These are phyloP conservation scores for Gryllus longicercus DNA, from an alignment of 2,888 invertebrate species.

Conservation along the genomic window DNA sequence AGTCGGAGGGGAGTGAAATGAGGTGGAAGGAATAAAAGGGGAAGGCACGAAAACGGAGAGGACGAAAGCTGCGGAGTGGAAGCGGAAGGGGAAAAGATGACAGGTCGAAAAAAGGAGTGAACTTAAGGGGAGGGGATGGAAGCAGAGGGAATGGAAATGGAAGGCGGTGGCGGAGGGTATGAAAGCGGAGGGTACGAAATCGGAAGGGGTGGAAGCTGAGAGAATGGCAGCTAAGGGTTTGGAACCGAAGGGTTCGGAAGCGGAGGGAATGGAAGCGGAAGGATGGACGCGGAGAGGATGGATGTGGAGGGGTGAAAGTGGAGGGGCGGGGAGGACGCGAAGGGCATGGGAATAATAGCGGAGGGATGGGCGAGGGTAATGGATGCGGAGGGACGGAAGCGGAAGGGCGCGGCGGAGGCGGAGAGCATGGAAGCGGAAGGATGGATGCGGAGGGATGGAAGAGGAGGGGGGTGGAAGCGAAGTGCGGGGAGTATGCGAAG, in stretches of 20 bases:
- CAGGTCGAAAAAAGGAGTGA: background rate
- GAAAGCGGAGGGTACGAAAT: constrained; percentile 20
- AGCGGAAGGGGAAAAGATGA: no score
- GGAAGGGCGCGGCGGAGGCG: background rate
- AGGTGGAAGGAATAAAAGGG: constrained; percentile 34
- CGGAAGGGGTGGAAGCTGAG: constrained; percentile 23
- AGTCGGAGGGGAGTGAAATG: constrained; percentile 26
- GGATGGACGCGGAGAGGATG: no score
- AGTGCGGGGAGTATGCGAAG: background rate
- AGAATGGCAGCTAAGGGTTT: constrained; percentile 24
- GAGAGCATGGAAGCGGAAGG: background rate
- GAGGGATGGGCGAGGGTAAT: background rate
- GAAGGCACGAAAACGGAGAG: no score
- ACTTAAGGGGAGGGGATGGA: constrained; percentile 12
- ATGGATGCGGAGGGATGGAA: background rate
- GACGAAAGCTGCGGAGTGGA: no score
- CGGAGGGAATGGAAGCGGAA: no score
- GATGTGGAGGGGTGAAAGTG: background rate
- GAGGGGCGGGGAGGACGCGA: background rate
- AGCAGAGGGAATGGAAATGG: background rate
- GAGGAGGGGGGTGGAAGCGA: background rate
- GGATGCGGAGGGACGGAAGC: background rate
- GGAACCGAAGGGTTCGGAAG: no score
- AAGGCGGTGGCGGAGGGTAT: no score
- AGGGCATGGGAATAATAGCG: background rate